These are phyloP conservation scores for Pinctada fucata DNA, from an alignment of 2,888 invertebrate genomes.

Conservation along the genomic window DNA sequence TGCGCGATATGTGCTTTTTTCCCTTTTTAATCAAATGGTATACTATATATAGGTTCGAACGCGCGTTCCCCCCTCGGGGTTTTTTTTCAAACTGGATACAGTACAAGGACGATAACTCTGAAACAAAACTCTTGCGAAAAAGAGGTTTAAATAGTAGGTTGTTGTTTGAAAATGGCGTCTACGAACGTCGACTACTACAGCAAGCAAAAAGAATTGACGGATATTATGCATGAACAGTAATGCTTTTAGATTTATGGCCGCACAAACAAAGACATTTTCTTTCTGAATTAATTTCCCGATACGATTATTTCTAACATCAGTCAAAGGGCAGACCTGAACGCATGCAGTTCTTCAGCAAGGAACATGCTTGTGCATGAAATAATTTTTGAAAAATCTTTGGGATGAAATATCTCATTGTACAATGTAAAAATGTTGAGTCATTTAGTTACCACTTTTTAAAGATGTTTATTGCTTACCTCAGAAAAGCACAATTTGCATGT, in stretches of 20 bases:
- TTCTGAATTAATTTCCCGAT: neutral
- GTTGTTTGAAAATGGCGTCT: constrained; percentile 69
- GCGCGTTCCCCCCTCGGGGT: no score
- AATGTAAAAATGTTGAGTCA: no score
- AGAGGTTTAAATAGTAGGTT: constrained; percentile 4
- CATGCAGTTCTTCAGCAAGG: neutral
- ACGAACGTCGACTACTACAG: constrained; percentile 71
- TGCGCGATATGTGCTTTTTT: no score
- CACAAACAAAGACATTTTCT: neutral
- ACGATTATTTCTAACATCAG: no score
- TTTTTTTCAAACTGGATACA: no score
- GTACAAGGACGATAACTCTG: no score
- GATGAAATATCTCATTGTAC: neutral
- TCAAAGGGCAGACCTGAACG: no score
- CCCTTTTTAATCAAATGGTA: no score
- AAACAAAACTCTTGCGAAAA: constrained; percentile 1
- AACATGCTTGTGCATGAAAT: constrained; percentile 1
- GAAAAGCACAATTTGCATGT: no score
- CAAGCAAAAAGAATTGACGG: constrained; percentile 69
- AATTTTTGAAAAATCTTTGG: neutral
- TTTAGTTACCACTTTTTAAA: no score
- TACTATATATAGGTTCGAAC: no score
- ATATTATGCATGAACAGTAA: constrained; percentile 66
- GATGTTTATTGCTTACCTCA: no score
- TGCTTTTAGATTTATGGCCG: neutral